These are phyloP conservation scores for Limnodromus scolopaceus DNA, from an alignment of 2,797 vertebrate species.

Conservation along the genomic window DNA sequence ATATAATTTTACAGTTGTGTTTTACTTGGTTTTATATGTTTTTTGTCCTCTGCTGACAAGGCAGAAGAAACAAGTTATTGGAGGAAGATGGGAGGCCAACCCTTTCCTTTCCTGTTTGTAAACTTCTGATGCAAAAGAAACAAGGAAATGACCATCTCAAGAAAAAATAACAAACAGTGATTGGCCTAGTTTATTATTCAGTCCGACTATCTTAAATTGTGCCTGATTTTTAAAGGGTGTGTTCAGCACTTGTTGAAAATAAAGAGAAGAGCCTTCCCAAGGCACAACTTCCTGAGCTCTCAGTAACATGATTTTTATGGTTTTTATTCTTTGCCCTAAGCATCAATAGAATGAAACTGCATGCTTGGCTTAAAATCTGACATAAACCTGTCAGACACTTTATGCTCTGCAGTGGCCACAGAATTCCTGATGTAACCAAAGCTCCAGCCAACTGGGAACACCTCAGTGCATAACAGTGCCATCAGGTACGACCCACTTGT, in stretches of 20 bases:
- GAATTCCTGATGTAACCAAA: neutral
- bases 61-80: neutral
- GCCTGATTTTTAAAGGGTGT: neutral
- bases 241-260: neutral
- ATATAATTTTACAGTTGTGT: accelerated
- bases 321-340: neutral
- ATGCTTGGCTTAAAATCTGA: neutral
- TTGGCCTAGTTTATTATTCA: neutral
- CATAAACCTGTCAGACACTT: neutral
- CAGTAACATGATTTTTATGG: neutral
- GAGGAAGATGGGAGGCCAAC: neutral
- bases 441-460: neutral
- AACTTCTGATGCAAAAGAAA: neutral
- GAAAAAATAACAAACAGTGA: neutral
- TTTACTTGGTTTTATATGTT: neutral
- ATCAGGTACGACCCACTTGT: neutral
- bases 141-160: neutral
- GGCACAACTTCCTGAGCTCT: neutral
- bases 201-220: neutral
- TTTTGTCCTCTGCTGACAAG: neutral
- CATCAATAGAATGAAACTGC: neutral
- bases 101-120: neutral
- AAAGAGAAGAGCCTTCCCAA: neutral
- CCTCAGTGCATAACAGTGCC: neutral
- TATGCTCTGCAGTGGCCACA: neutral